Evolutionary conservation across 2,888 invertebrate species (phyloP).

Genomic region (Drosophila paranaensis): DNA sequence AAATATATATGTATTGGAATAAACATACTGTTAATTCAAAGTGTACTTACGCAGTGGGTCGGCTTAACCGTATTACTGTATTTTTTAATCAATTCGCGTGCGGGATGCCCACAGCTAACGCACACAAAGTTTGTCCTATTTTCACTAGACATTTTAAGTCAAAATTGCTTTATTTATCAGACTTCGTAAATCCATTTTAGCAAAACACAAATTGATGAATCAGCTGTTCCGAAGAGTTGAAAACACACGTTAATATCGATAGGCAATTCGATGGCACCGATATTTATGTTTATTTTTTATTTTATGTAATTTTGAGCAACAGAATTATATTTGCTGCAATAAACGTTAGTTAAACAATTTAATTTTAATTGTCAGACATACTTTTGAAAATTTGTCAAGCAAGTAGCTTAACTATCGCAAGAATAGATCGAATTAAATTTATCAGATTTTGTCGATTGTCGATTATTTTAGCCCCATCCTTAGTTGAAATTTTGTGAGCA

Average conservation of each 20-base stretch:
- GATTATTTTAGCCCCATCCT: conserved; percentile 37
- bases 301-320: neutral
- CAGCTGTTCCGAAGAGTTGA: conserved; percentile 33
- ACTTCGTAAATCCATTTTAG: neutral
- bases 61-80: conserved; percentile 90
- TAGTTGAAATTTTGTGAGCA: conserved; percentile 56
- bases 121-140: conserved; percentile 84
- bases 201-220: conserved; percentile 1
- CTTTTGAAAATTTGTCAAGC: conserved; percentile 46
- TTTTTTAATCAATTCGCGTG: conserved; percentile 88
- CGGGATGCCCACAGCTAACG: conserved; percentile 89
- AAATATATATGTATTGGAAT: neutral
- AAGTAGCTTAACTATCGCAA: conserved; percentile 33
- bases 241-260: conserved; percentile 23
- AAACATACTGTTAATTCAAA: neutral
- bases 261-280: neutral
- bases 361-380: conserved; percentile 26
- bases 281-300: neutral
- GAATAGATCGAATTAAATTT: conserved; percentile 38
- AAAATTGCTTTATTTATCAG: neutral
- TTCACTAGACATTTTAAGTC: conserved; percentile 30
- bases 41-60: conserved; percentile 89
- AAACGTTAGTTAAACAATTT: neutral
- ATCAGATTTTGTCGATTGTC: conserved; percentile 41
- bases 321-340: neutral